Evolutionary conservation across 2,888 invertebrate species (phyloP), one percentile per base, ranked within the genome.

Genomic region (Belgica antarctica): DNA sequence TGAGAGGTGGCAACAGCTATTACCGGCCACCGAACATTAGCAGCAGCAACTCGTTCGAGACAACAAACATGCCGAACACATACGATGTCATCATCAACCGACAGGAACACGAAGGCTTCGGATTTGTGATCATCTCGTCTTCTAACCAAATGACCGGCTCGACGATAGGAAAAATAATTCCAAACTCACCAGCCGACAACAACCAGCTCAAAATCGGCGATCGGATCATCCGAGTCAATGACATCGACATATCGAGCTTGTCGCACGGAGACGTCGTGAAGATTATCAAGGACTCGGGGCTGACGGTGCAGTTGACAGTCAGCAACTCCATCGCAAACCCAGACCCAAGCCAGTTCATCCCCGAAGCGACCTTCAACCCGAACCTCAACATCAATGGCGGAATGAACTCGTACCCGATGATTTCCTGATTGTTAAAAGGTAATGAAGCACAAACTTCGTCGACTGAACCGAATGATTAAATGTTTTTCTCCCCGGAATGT

Each of bases 81-180:
- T 96, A 96, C 76, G 95, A 97, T 80, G 94, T 98, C 2, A 90
- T 92, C 1, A 92, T 98, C 1, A 89, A 89, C 72, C 83, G 96
- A 65, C 87, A 87, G 77, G 96, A 96, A 76, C 92, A 89, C 73
- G 98, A 99, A 80, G 98, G 98, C 2, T 99, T 99, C 79, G 99
- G 99, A 10, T 99, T 99, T 80, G 97, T 98, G 62, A 96, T 99
- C 74, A 97, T 98, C 75, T 96, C 97, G 0, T 94, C 94, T 3
- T 92, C 94, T 2, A 94, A 93, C 89, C 74, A 85, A 81, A 73
- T 84, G 80, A 78, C 80, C 72, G 90, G 91, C 27, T 90, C 90
- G 1, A 94, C 94, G 24, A 95, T 96, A 74, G 95, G 95, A 65
- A 90, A 96, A 77, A 88, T 99, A 73, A 94, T 98, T 75, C 92